Evolutionary conservation across 2,888 invertebrate species (phyloP).

Genomic region (Nephrocerus scutellatus): DNA sequence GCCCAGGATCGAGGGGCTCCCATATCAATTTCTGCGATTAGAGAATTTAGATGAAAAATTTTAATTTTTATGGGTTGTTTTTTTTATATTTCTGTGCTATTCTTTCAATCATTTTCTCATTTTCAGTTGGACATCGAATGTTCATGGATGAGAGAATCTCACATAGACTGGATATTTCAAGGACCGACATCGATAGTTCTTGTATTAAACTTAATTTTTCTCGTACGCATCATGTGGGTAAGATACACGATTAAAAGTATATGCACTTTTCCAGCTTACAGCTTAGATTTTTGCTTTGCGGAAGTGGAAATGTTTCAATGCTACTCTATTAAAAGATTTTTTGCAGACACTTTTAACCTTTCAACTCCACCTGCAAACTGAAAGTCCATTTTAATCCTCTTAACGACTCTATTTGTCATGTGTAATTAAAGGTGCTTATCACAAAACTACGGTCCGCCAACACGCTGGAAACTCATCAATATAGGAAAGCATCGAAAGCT

Average conservation of each 20-base stretch:
- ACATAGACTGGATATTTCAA: conserved; percentile 82
- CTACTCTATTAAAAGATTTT: not conserved
- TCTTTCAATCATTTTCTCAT: conserved; percentile 4
- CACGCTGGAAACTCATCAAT: conserved; percentile 82
- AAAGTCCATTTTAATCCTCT: conserved; percentile 19
- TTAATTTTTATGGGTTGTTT: too few relatives aligned
- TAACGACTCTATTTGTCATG: too few relatives aligned
- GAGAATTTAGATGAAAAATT: too few relatives aligned
- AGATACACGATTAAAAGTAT: conserved; percentile 39
- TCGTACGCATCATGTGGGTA: conserved; percentile 83
- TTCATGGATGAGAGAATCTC: conserved; percentile 71
- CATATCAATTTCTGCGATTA: too few relatives aligned
- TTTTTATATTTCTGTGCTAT: not conserved
- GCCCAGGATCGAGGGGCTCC: too few relatives aligned
- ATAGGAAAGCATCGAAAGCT: conserved; percentile 84
- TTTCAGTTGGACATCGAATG: conserved; percentile 54
- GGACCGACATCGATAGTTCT: conserved; percentile 74
- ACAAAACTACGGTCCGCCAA: conserved; percentile 88
- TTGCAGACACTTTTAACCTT: not conserved
- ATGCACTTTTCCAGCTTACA: not conserved
- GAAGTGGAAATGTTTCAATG: too few relatives aligned
- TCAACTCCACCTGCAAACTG: not conserved
- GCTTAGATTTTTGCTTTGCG: not conserved
- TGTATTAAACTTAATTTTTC: conserved; percentile 71
- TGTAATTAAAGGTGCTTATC: conserved; percentile 83